Evolutionary conservation across 2,113 vertebrate species (phyloP).

Genomic region (Desmodus rotundus): DNA sequence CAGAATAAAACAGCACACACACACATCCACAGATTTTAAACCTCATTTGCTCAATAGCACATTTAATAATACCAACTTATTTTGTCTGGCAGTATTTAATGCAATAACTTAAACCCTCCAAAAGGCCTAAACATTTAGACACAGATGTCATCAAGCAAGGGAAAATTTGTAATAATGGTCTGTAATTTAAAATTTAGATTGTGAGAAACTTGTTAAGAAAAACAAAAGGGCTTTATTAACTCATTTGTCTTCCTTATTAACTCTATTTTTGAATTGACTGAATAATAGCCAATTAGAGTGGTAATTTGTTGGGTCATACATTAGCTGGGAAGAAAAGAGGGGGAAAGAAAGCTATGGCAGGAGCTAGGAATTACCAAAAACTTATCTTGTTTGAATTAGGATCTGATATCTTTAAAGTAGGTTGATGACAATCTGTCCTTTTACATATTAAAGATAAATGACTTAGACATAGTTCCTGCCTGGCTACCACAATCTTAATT

Average conservation of each 20-base stretch:
- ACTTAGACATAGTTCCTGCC: background rate
- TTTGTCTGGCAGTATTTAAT: constrained; percentile 24
- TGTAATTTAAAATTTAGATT: constrained; percentile 45
- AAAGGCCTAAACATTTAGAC: constrained; percentile 17
- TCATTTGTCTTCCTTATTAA: constrained; percentile 32
- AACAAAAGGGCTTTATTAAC: constrained; percentile 42
- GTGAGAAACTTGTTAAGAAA: constrained; percentile 53
- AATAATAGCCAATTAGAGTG: constrained; percentile 26
- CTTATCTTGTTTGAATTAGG: constrained; percentile 16
- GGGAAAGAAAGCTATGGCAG: background rate
- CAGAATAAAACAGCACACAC: constrained; percentile 55
- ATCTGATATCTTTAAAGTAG: background rate
- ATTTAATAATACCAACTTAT: constrained; percentile 11
- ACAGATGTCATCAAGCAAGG: constrained; percentile 51
- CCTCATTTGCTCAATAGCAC: constrained; percentile 35
- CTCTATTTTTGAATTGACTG: constrained; percentile 39
- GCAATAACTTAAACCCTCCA: constrained; percentile 13
- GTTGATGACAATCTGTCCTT: background rate
- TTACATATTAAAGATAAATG: constrained; percentile 6
- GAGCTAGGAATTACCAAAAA: background rate
- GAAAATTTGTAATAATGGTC: constrained; percentile 40
- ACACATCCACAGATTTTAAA: background rate
- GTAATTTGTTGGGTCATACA: constrained; percentile 40
- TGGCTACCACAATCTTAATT: background rate
- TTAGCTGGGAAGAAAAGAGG: background rate